Base-by-base conservation (phyloP, 2,113 vertebrate genomes). In the Odocoileus virginianus region DNA sequence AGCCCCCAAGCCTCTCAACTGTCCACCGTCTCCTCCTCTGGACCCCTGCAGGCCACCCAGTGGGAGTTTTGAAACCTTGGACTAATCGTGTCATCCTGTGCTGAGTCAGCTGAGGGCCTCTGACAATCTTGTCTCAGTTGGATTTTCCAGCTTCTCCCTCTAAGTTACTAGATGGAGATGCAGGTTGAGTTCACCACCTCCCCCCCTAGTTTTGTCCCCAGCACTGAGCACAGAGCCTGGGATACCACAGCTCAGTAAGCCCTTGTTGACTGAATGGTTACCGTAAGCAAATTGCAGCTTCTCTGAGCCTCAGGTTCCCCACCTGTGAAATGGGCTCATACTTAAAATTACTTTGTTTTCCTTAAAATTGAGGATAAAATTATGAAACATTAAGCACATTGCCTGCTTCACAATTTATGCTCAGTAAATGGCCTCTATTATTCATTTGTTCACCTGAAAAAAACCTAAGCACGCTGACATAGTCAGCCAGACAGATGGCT, bases 401-500 rank as follows among this genome's bases (percentile, higher is more conserved):
- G 8, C 55, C 33, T 57, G 2, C 27, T 19, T 25, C 16, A 1
- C 21, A 15, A 15, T 87, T 27, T 58, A 28, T 2, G 10, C 30
- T 50, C 33, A 50, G 84, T 21, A 43, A 28, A 17, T 33, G 25
- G n/a, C 52, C 21, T 0, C 33, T 50, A 4, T 57, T 10, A 30
- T 2, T 52, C 30, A 6, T 71, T 40, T 28, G 16, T 36, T 87
- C 16, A 17, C 16, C 58, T 71, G 43, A 58, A 4, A 47, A 79
- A 79, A 33, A 5, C 40, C 50, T 40, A 36, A 61, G 47, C 19
- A 0, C 1, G 2, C 28, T 8, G 47, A 52, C 47, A 6, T 2
- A 14, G 2, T 36, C 30, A 16, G 13, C 43, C 25, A 5, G 7
- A 9, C 0, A 2, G 67, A 23, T 23, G 40, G 16, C 33, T 2